Base-by-base conservation (phyloP, 2,888 invertebrate species). In the Tenthredo scrophulariae region DNA sequence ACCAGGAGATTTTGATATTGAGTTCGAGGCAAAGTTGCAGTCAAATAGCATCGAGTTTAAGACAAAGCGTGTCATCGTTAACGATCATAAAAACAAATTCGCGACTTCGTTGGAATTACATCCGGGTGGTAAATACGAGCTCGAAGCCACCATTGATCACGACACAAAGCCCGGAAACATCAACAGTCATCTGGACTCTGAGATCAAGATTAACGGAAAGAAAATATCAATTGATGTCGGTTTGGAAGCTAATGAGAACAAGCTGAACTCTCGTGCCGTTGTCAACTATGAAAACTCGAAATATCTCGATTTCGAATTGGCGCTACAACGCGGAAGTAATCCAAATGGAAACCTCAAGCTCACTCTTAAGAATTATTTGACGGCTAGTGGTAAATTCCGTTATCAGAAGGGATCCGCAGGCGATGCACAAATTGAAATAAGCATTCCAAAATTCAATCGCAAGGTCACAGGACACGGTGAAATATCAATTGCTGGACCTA, bases 381-480 rank as follows among this genome's bases (percentile, higher is more conserved):
- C 93, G 0, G 95, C 96, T 0, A 95, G 95, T 54, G 97, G 96
- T 5, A 95, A 96, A 87, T 95, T 95, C 88, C 95, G 95, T 15
- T 95, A 95, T 33, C 95, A 94, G 67, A 95, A 95, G 85, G 96
- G 96, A 37, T 95, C 95, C 86, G 97, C 97, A 72, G 96, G 95
- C 58, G 95, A 95, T 22, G 93, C 94, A 85, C 86, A 96, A 65
- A 91, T 95, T 70, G 87, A 87, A 50, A 90, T 96, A 85, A 95
- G 96, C 82, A 94, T 96, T 26, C 95, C 95, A 70, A 95, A 94
- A 92, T 93, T 95, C 84, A 89, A 90, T 15, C 89, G 93, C 1
- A 93, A 93, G 88, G 91, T 94, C 84, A 92, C 93, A 85, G 93
- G 92, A 2, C 93, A 91, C 70, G 94, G 96, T 0, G 96, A 96